Evolutionary conservation across 2,113 vertebrate genomes (phyloP).

Genomic region (Trematocara marginatum): DNA sequence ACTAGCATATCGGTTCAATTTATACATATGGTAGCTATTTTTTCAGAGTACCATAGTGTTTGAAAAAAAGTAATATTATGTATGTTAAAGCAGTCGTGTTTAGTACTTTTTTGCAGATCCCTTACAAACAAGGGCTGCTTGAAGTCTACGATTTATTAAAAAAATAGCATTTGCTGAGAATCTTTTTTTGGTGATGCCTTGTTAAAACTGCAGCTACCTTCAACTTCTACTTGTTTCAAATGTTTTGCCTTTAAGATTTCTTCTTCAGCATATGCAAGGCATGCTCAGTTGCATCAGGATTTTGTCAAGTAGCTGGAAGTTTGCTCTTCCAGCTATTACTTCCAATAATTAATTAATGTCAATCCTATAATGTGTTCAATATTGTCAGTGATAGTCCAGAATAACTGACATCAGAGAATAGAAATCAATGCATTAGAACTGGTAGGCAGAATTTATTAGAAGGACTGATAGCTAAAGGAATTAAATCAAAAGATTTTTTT

Average conservation of each 20-base stretch:
- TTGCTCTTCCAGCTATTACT: background rate
- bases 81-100: rapidly evolving
- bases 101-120: background rate
- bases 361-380: background rate
- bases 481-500: background rate
- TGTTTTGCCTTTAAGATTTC: background rate
- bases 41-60: background rate
- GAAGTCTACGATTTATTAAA: background rate
- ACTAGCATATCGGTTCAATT: background rate
- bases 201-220: background rate
- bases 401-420: background rate
- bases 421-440: background rate
- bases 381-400: background rate
- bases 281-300: background rate
- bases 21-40: background rate
- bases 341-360: background rate
- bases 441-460: background rate
- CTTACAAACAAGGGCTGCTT: background rate
- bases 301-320: background rate
- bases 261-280: background rate
- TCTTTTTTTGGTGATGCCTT: background rate
- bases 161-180: background rate
- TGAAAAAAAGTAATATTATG: background rate
- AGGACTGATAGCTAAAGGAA: background rate
- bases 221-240: background rate